phyloP scores from a whole-genome alignment of 2,113 vertebrate species.

The Monopterus albus region DNA sequence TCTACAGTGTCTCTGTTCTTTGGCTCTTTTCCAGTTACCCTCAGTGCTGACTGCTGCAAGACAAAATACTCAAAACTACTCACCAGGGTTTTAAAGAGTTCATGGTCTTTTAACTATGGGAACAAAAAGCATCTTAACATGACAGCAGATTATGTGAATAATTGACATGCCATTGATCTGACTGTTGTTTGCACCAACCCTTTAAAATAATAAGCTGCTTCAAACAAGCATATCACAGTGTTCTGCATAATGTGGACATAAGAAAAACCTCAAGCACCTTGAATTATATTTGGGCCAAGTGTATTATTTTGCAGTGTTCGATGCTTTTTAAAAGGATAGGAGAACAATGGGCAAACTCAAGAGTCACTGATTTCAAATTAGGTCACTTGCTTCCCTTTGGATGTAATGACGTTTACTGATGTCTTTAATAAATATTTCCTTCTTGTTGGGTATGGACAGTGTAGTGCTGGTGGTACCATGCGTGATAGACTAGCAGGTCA shows the following conservation, averaged over 20 bases:
- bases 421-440: slow-evolving; percentile 70
- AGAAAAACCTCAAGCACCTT: slow-evolving; percentile 22
- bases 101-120: neutral
- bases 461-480: slow-evolving; percentile 10
- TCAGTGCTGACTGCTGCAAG: neutral
- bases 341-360: slow-evolving; percentile 40
- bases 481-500: slow-evolving; percentile 14
- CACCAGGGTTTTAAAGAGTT: slow-evolving; percentile 29
- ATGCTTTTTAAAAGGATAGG: neutral
- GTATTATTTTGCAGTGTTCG: neutral
- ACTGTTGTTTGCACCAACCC: slow-evolving; percentile 30
- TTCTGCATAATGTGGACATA: slow-evolving; percentile 29
- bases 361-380: slow-evolving; percentile 63
- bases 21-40: slow-evolving; percentile 13
- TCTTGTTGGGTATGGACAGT: slow-evolving; percentile 48
- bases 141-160: slow-evolving; percentile 30
- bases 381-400: slow-evolving; percentile 60
- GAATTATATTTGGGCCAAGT: slow-evolving; percentile 45
- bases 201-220: slow-evolving; percentile 57
- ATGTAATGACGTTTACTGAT: slow-evolving; percentile 76
- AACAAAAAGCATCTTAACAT: slow-evolving; percentile 33
- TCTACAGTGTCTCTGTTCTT: neutral
- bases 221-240: slow-evolving; percentile 32
- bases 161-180: slow-evolving; percentile 32
- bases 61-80: neutral